Base-by-base conservation (phyloP, 2,888 invertebrate genomes). In the Andricus curvator region DNA sequence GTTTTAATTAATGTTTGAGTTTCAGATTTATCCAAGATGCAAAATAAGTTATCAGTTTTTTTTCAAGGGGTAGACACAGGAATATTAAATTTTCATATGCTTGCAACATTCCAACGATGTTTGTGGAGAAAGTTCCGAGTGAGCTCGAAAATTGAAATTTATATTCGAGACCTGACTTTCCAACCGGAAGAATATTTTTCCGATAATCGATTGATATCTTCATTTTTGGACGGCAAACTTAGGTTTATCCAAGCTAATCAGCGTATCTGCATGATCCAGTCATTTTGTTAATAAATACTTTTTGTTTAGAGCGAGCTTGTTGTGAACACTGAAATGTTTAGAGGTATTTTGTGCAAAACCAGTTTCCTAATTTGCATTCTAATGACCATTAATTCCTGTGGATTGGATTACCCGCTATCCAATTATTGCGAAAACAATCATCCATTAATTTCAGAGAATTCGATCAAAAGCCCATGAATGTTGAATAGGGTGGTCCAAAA, bases 281-380 rank as follows among this genome's bases (percentile, higher is more conserved):
- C 1, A 13, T 56, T 56, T 56, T 56, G 9, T 56, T 25, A 1
- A 25, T 8, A 11, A 13, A 64, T 29, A 64, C 29, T 17, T 64
- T 29, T 15, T 17, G 1, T 64, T 29, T 29, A 9, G 17, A 29
- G 17, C 8, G 13, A 0, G 15, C 15, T 64, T 64, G 17, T 64
- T 64, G 29, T 64, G 6, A 64, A 11, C 29, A 29, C 29, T 29
- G 17, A 64, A 64, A 17, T 64, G 29, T 64, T 25, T 64, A 29
- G 25, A 48, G 41, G 22, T 68, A 44, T 48, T 67, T 44, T 20
- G 41, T 37, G 41, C 13, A 68, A n/a, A 48, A 48, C 22, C 8
- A 29, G 22, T 29, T n/a, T 25, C 15, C 41, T 68, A 15, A 68
- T 68, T 68, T 68, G 68, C 48, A 68, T 68, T 68, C 29, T 48